Conservation (phyloP, 1,140 invertebrate species). For the Trachelipus rathkii region DNA sequence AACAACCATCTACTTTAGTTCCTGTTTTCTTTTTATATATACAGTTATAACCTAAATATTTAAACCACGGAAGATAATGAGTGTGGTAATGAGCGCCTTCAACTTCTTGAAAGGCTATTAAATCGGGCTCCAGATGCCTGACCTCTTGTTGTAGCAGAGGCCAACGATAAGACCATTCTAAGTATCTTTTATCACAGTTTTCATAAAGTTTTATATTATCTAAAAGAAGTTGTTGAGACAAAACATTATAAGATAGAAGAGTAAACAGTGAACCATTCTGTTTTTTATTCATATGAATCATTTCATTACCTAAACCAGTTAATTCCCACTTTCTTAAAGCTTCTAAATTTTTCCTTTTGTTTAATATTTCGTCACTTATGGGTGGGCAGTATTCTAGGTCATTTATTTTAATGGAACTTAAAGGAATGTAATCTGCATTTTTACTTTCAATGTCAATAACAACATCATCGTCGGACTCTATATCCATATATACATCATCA, state of each 20-base stretch:
- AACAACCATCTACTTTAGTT: slow-evolving; percentile 70
- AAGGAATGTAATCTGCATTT: neutral
- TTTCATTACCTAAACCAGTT: neutral
- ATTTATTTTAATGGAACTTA: neutral
- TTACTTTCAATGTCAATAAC: neutral
- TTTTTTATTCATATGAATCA: neutral
- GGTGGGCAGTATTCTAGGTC: neutral
- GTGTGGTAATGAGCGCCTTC: slow-evolving; percentile 67
- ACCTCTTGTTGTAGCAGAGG: slow-evolving; percentile 68
- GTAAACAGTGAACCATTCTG: slow-evolving; percentile 48
- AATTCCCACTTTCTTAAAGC: neutral
- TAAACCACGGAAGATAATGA: slow-evolving; percentile 55
- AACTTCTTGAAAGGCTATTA: slow-evolving; percentile 82
- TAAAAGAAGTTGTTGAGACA: slow-evolving; percentile 75
- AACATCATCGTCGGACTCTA: neutral
- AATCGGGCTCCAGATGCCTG: slow-evolving; percentile 63
- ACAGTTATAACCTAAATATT: slow-evolving; percentile 58
- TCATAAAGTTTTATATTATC: slow-evolving; percentile 70
- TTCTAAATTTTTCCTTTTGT: slow-evolving; percentile 2
- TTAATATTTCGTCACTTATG: neutral
- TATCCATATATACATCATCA: neutral
- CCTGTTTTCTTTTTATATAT: slow-evolving; percentile 72
- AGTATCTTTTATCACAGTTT: slow-evolving; percentile 56
- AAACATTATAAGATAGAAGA: slow-evolving; percentile 77
- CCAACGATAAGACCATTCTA: slow-evolving; percentile 69